A percentile compares a stretch with the other conserved stretches of the same genome.
phyloP scores from a whole-genome alignment of 2,888 invertebrate genomes.

The Melanargia galathea region DNA sequence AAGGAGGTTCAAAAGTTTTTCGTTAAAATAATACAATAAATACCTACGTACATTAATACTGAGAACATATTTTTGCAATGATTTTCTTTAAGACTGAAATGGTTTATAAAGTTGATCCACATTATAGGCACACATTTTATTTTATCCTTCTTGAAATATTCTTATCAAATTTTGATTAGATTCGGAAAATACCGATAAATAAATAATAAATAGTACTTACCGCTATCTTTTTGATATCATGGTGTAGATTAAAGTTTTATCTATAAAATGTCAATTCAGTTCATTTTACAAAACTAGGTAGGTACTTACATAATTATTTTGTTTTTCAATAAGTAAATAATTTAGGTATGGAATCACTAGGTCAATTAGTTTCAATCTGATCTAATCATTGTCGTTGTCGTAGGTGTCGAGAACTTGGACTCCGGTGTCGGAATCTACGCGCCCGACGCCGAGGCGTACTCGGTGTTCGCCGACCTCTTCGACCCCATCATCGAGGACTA shows the following conservation, averaged over 20 bases:
- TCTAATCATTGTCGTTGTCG: conserved; percentile 39
- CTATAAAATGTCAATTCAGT: conserved; percentile 1
- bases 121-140: too few relatives aligned
- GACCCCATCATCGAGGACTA: conserved; percentile 99
- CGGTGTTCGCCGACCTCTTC: conserved; percentile 94
- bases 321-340: not conserved
- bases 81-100: too few relatives aligned
- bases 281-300: not conserved
- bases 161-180: not conserved
- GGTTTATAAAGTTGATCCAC: too few relatives aligned
- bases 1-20: too few relatives aligned
- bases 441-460: conserved; percentile 97
- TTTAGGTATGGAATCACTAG: not conserved
- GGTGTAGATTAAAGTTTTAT: not conserved
- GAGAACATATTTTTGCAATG: too few relatives aligned
- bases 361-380: too few relatives aligned
- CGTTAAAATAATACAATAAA: too few relatives aligned
- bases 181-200: not conserved
- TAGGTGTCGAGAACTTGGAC: conserved; percentile 96
- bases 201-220: not conserved
- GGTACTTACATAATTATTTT: not conserved
- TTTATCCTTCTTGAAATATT: not conserved
- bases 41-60: too few relatives aligned
- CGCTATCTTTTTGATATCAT: not conserved
- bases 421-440: conserved; percentile 99